These are phyloP conservation scores for Empidonax alnorum DNA, from an alignment of 2,113 vertebrate genomes.

Conservation along the genomic window DNA sequence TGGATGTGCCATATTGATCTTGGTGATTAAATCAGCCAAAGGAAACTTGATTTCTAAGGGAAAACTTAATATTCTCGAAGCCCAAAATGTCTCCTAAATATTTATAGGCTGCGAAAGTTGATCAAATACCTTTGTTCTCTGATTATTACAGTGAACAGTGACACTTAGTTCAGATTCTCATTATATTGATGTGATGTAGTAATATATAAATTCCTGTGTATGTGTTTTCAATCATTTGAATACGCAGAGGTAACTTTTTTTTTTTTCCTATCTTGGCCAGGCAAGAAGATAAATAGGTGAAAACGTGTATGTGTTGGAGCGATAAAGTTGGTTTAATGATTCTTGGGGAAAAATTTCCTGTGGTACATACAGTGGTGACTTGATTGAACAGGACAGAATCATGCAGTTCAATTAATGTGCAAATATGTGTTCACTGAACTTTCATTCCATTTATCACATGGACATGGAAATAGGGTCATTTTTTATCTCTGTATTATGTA, in stretches of 20 bases:
- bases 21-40: constrained; percentile 64
- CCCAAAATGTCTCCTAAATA: constrained; percentile 24
- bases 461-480: constrained; percentile 79
- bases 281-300: constrained; percentile 62
- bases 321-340: constrained; percentile 76
- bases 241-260: constrained; percentile 9
- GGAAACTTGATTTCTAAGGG: constrained; percentile 49
- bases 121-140: constrained; percentile 53
- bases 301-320: constrained; percentile 62
- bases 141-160: background rate
- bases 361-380: constrained; percentile 66
- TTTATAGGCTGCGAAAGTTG: background rate
- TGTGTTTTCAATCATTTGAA: constrained; percentile 48
- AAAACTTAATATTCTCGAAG: constrained; percentile 49
- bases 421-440: constrained; percentile 78
- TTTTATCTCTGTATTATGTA: constrained; percentile 81
- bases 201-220: constrained; percentile 28
- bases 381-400: constrained; percentile 76
- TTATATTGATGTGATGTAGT: background rate
- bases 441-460: constrained; percentile 79
- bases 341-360: constrained; percentile 64
- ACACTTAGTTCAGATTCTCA: constrained; percentile 25
- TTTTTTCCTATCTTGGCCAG: constrained; percentile 39
- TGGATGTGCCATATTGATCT: constrained; percentile 36
- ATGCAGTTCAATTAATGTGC: constrained; percentile 82